These are phyloP conservation scores for Camponotus pennsylvanicus DNA, from an alignment of 1,140 invertebrate species.

Conservation along the genomic window DNA sequence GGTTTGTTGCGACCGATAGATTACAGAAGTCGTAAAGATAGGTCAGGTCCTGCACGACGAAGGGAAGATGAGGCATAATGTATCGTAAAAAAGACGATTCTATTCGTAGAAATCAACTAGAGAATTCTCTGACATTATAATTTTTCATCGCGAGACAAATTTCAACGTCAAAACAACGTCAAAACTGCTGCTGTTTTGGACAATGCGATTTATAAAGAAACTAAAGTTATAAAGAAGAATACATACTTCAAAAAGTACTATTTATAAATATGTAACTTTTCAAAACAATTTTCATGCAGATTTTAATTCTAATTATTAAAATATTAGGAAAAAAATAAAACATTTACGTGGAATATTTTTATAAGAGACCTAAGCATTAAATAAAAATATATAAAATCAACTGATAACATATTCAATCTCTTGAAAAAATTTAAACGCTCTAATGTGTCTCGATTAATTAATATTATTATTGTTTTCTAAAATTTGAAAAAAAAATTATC, in stretches of 20 bases:
- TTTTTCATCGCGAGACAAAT: slow-evolving; percentile 40
- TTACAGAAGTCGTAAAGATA: slow-evolving; percentile 49
- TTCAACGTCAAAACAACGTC: slow-evolving; percentile 19
- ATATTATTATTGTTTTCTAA: neutral
- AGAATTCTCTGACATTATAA: neutral
- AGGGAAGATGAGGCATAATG: neutral
- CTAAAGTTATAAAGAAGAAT: neutral
- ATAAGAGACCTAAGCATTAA: neutral
- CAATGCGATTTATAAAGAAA: slow-evolving; percentile 6
- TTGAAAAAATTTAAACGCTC: neutral
- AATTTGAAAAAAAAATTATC: neutral
- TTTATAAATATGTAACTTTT: neutral
- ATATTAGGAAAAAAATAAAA: neutral
- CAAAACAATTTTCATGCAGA: neutral
- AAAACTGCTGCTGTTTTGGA: neutral
- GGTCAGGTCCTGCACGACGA: slow-evolving; percentile 62
- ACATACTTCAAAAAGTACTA: neutral
- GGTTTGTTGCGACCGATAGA: slow-evolving; percentile 37
- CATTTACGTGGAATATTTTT: neutral
- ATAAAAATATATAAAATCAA: neutral
- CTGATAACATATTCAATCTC: neutral
- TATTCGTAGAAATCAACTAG: slow-evolving; percentile 15
- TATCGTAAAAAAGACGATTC: neutral
- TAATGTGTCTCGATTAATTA: neutral
- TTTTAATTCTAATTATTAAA: neutral